phyloP scores from a whole-genome alignment of 2,797 vertebrate genomes.

The Dendrocincla fuliginosa region DNA sequence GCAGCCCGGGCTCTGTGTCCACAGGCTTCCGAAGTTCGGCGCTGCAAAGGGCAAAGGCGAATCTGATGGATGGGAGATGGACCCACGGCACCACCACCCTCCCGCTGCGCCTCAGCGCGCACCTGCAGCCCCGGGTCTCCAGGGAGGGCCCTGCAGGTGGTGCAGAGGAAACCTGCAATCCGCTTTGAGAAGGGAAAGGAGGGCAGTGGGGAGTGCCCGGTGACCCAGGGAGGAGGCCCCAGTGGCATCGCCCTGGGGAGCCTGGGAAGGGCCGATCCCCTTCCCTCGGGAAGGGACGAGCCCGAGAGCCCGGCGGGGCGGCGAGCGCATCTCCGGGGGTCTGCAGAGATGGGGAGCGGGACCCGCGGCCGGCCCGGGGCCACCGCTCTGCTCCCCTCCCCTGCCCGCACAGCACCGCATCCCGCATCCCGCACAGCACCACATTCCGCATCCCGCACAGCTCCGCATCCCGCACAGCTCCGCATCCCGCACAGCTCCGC shows the following conservation, averaged over 20 bases:
- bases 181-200: accelerated
- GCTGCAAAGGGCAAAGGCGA: too few species aligned
- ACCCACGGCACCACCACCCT: accelerated
- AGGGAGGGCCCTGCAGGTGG: not conserved
- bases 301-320: not conserved
- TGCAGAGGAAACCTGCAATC: accelerated
- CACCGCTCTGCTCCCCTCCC: not conserved
- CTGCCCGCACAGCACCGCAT: too few species aligned
- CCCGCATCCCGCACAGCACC: not conserved
- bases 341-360: not conserved
- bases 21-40: not conserved
- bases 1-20: accelerated
- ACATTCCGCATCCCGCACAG: not conserved
- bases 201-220: not conserved
- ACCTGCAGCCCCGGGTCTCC: not conserved
- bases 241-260: not conserved
- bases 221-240: not conserved
- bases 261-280: not conserved
- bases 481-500: not conserved
- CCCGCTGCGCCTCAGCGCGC: not conserved
- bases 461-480: not conserved
- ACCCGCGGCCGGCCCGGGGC: accelerated
- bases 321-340: not conserved
- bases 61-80: not conserved
- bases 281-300: too few species aligned